These are phyloP conservation scores for Platichthys stellatus DNA, from an alignment of 2,113 vertebrate species.

Conservation along the genomic window DNA sequence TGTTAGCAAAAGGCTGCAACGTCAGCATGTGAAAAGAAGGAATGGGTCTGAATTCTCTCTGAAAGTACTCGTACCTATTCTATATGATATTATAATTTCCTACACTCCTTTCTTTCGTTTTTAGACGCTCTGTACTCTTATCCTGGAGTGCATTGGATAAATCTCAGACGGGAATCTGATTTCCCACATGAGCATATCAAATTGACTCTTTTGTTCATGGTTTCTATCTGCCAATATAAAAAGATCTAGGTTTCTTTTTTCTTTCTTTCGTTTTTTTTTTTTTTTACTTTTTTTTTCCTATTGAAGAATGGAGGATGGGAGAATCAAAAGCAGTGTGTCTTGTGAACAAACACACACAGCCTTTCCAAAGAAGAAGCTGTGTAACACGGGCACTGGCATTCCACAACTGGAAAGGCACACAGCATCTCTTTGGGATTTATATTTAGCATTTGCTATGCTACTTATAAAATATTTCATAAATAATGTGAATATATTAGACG, in stretches of 20 bases:
- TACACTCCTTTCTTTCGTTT: constrained; percentile 20
- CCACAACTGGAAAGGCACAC: constrained; percentile 68
- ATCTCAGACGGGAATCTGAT: constrained; percentile 75
- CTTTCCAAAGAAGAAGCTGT: constrained; percentile 71
- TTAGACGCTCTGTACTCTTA: constrained; percentile 38
- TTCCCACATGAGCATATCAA: constrained; percentile 82
- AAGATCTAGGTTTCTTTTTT: constrained; percentile 61
- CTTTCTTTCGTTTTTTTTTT: neutral
- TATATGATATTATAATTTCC: constrained; percentile 61
- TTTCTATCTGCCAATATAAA: constrained; percentile 72
- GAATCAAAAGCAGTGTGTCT: constrained; percentile 77
- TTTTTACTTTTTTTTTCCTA: constrained; percentile 38
- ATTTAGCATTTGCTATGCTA: constrained; percentile 85
- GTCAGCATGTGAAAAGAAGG: neutral
- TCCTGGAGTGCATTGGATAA: constrained; percentile 69
- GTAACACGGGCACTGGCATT: constrained; percentile 68
- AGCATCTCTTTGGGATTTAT: constrained; percentile 82
- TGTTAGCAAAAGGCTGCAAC: neutral
- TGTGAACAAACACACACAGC: constrained; percentile 77
- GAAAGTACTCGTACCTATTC: constrained; percentile 28
- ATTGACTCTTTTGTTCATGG: constrained; percentile 78
- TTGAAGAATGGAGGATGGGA: constrained; percentile 62
- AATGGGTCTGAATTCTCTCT: neutral
- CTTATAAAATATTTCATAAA: constrained; percentile 86
- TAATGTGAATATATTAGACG: constrained; percentile 84